phyloP scores from a whole-genome alignment of 2,888 invertebrate species.

The Drosophila atripex region DNA sequence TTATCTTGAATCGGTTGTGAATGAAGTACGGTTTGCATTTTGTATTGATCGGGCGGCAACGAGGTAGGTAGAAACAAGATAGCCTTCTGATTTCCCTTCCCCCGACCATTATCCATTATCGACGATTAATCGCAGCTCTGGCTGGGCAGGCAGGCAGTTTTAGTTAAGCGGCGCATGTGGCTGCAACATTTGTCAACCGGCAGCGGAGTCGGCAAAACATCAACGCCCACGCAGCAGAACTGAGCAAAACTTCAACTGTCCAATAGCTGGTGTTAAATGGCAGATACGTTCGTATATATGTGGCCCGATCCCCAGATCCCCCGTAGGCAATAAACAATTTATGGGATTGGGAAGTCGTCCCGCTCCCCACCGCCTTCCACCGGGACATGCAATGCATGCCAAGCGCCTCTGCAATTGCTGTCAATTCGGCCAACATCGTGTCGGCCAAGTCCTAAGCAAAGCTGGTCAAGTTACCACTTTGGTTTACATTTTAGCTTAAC shows the following conservation, averaged over 20 bases:
- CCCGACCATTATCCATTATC: slow-evolving; percentile 20
- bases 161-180: slow-evolving; percentile 73
- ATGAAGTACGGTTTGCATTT: slow-evolving; percentile 33
- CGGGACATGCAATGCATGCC: slow-evolving; percentile 68
- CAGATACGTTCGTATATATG: slow-evolving; percentile 39
- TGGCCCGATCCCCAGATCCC: neutral
- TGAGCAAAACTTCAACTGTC: slow-evolving; percentile 27
- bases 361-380: neutral
- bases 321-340: slow-evolving; percentile 68
- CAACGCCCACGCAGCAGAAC: slow-evolving; percentile 64
- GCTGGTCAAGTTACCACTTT: slow-evolving; percentile 36
- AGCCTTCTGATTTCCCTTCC: neutral
- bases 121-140: slow-evolving; percentile 41
- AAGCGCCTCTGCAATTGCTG: slow-evolving; percentile 74
- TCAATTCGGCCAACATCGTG: slow-evolving; percentile 58
- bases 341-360: slow-evolving; percentile 71
- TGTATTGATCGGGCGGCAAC: slow-evolving; percentile 60
- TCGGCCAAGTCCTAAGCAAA: slow-evolving; percentile 13
- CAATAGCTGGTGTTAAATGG: slow-evolving; percentile 37
- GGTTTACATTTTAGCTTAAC: slow-evolving; percentile 52
- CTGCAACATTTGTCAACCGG: slow-evolving; percentile 72
- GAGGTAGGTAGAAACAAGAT: slow-evolving; percentile 58
- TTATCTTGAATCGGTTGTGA: slow-evolving; percentile 43
- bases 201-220: slow-evolving; percentile 65
- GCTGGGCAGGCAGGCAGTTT: slow-evolving; percentile 58